Percentiles rank a stretch among this genome's conserved stretches.
Conservation (phyloP, 2,113 vertebrate species). For the Epinephelus lanceolatus region DNA sequence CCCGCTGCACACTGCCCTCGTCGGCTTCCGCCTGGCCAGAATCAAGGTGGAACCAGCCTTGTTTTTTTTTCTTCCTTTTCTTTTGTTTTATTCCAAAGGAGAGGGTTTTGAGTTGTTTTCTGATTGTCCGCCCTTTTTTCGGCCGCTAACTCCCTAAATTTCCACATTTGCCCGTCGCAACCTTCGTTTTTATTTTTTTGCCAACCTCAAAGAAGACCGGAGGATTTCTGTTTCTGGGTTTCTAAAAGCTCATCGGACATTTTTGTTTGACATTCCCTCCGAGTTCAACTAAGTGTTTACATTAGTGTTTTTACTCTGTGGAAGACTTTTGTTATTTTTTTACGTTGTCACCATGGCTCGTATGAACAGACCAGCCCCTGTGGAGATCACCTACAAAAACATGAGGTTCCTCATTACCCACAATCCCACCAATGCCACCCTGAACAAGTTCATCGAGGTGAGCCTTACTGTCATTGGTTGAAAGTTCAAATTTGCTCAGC, state of each 20-base stretch:
- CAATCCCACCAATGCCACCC: conserved; percentile 98
- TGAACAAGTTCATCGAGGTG: conserved; percentile 99
- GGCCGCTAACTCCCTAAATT: conserved; percentile 34
- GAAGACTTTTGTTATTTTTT: conserved; percentile 78
- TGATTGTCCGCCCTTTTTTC: conserved; percentile 56
- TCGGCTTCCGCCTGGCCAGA: conserved; percentile 95
- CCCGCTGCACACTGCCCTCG: conserved; percentile 94
- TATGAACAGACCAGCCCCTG: conserved; percentile 99
- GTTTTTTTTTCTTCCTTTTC: conserved; percentile 86
- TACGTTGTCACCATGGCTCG: conserved; percentile 91
- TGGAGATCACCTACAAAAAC: conserved; percentile 99
- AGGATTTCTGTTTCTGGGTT: conserved; percentile 67
- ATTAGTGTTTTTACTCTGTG: conserved; percentile 77
- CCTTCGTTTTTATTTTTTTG: conserved; percentile 31
- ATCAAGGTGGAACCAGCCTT: conserved; percentile 93
- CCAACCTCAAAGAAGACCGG: conserved; percentile 83
- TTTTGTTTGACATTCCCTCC: conserved; percentile 79
- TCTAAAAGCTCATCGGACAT: conserved; percentile 73
- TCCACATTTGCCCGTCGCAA: conserved; percentile 28
- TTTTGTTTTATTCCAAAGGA: conserved; percentile 72
- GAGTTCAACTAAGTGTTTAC: conserved; percentile 79
- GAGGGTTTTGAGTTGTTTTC: conserved; percentile 62
- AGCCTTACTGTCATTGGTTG: conserved; percentile 64
- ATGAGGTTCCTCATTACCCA: conserved; percentile 99
- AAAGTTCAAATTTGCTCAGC: not conserved